Conservation (phyloP, 2,113 vertebrate genomes). For the Hippotragus niger region DNA sequence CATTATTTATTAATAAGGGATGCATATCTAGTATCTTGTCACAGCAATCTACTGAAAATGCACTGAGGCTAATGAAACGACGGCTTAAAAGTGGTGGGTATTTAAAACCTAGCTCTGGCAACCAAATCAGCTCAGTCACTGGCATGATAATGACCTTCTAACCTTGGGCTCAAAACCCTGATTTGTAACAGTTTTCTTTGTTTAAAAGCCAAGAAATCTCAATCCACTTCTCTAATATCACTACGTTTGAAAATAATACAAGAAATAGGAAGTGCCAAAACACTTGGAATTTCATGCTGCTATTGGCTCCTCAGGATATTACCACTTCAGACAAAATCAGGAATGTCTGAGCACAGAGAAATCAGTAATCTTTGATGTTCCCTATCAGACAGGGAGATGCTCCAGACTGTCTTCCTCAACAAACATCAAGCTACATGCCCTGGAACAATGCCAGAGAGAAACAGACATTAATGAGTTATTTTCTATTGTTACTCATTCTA, state of each 20-base stretch:
- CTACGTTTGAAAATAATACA: constrained; percentile 37
- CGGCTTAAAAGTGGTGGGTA: neutral
- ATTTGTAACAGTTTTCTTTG: neutral
- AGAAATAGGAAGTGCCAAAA: constrained; percentile 58
- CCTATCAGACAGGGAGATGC: constrained; percentile 54
- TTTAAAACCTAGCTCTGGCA: neutral
- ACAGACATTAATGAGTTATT: constrained; percentile 76
- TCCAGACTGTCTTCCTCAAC: constrained; percentile 64
- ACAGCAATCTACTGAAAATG: neutral
- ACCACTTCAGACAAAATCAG: constrained; percentile 68
- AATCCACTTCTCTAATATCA: constrained; percentile 9
- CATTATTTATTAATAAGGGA: constrained; percentile 19
- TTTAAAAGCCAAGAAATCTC: neutral
- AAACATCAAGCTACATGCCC: constrained; percentile 56
- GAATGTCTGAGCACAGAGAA: constrained; percentile 57
- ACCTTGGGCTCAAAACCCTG: neutral
- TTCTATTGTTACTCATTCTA: constrained; percentile 46
- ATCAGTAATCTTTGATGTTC: constrained; percentile 41
- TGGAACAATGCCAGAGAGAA: constrained; percentile 75
- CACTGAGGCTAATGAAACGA: neutral
- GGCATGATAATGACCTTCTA: neutral
- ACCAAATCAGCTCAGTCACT: neutral
- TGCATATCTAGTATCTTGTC: neutral
- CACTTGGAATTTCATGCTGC: constrained; percentile 40
- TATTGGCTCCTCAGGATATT: constrained; percentile 60